Conservation (phyloP, 2,113 vertebrate species). For the Poeciliopsis retropinna region DNA sequence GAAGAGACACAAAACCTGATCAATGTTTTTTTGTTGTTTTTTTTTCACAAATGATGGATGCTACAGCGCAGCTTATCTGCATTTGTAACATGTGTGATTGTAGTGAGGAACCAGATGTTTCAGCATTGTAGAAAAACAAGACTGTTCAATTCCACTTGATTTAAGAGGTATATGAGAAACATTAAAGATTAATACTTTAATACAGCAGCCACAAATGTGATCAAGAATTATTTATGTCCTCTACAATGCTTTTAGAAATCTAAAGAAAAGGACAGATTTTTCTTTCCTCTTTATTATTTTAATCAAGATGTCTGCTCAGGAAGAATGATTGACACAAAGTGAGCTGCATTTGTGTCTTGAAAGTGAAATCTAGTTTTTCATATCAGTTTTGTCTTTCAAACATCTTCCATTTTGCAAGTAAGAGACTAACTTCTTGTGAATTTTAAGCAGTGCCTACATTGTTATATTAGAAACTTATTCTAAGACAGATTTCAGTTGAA, state of each 20-base stretch:
- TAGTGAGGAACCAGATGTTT: not conserved
- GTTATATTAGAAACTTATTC: not conserved
- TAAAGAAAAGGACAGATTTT: not conserved
- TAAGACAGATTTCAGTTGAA: not conserved
- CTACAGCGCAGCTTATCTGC: not conserved
- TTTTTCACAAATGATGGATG: not conserved
- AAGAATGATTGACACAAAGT: no score
- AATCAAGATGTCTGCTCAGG: not conserved
- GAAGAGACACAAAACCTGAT: conserved; percentile 18
- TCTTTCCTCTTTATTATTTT: not conserved
- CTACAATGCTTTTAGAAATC: conserved; percentile 2
- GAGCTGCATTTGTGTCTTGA: not conserved
- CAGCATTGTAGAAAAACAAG: not conserved
- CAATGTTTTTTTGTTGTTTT: not conserved
- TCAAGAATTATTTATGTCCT: not conserved
- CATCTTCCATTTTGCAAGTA: not conserved
- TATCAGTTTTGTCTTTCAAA: not conserved
- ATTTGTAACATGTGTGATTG: not conserved
- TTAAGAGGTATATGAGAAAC: not conserved
- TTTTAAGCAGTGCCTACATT: not conserved
- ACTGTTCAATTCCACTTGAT: not conserved
- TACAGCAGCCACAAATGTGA: not conserved
- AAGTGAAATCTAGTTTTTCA: not conserved
- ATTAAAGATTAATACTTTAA: conserved; percentile 1
- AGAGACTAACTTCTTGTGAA: not conserved